A percentile compares a stretch with the other conserved stretches of the same genome.
These are phyloP conservation scores for Saccopteryx bilineata DNA, from an alignment of 2,113 vertebrate genomes.

Conservation along the genomic window DNA sequence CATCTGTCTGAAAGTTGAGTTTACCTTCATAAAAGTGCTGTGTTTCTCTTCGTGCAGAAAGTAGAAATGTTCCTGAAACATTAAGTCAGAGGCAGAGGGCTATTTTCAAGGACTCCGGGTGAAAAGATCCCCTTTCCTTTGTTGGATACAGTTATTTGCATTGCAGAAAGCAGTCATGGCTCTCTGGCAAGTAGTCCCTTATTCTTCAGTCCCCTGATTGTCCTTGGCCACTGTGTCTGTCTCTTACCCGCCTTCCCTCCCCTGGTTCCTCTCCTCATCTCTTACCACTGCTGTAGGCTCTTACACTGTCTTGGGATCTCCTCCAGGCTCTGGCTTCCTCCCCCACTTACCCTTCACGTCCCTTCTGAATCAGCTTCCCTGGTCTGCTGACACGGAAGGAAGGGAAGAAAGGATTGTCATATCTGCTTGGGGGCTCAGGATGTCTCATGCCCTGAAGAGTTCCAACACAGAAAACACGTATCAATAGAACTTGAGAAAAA, in stretches of 20 bases:
- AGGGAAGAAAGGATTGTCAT: neutral
- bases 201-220: neutral
- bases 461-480: neutral
- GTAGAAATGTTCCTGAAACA: neutral
- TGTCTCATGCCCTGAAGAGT: neutral
- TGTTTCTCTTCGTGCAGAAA: neutral
- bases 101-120: neutral
- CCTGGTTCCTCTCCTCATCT: neutral
- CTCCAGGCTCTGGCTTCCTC: neutral
- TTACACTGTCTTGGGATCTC: neutral
- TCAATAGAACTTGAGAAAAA: neutral
- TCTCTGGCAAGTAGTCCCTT: neutral
- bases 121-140: slow-evolving; percentile 28
- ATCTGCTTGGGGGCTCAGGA: neutral
- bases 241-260: neutral
- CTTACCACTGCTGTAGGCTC: neutral
- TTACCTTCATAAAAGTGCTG: slow-evolving; percentile 42
- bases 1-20: neutral
- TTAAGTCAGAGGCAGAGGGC: neutral
- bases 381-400: neutral
- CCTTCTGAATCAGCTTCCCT: neutral
- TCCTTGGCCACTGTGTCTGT: neutral
- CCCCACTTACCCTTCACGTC: neutral
- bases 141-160: neutral
- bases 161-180: neutral